phyloP scores from a whole-genome alignment of 2,113 vertebrate genomes.

The Psophia crepitans region DNA sequence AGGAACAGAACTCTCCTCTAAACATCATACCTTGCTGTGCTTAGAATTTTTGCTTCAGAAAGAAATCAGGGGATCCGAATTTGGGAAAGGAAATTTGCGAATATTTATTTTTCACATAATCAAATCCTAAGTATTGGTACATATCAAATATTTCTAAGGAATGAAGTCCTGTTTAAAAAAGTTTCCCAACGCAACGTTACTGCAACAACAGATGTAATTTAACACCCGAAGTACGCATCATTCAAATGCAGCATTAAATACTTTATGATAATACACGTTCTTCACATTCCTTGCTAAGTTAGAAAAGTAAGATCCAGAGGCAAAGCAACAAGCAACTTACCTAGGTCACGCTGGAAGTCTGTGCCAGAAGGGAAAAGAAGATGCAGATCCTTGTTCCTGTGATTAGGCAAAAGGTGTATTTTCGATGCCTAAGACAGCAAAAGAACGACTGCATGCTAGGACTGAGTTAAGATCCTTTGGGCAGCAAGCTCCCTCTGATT shows the following conservation, averaged over 20 bases:
- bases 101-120: neutral
- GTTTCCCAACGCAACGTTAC: neutral
- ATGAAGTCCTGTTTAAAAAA: neutral
- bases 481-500: neutral
- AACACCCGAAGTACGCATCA: neutral
- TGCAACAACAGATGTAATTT: neutral
- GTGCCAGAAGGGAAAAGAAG: neutral
- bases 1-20: neutral
- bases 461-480: neutral
- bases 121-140: neutral
- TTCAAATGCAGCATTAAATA: neutral
- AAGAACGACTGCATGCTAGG: neutral
- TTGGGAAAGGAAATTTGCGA: neutral
- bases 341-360: neutral
- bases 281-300: neutral
- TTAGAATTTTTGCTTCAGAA: neutral
- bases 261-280: neutral
- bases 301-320: neutral
- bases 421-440: neutral
- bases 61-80: neutral
- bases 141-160: neutral
- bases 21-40: neutral
- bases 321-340: constrained; percentile 1
- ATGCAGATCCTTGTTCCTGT: neutral
- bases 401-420: neutral